Conservation (phyloP, 2,797 vertebrate species). For the Sebastes kiyomatsui region DNA sequence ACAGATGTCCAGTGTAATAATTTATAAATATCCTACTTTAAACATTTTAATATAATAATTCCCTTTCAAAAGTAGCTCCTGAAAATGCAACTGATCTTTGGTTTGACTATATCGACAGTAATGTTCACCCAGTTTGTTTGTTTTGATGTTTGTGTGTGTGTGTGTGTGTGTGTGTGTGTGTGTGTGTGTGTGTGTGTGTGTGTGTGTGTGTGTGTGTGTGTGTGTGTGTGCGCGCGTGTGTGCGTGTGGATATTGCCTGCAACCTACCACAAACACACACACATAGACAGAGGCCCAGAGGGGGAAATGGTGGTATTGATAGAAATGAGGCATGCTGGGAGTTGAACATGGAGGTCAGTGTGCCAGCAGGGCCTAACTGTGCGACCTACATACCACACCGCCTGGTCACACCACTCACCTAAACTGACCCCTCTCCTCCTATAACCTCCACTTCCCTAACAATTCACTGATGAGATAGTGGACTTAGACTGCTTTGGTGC, state of each 20-base stretch:
- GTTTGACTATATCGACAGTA: neutral
- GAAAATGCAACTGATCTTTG: neutral
- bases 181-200: too few species aligned
- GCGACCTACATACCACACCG: slow-evolving; percentile 36
- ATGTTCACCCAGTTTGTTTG: slow-evolving; percentile 11
- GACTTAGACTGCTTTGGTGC: neutral
- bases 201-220: neutral
- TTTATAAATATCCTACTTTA: neutral
- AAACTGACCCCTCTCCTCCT: neutral
- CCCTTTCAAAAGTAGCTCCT: neutral
- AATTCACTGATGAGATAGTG: neutral
- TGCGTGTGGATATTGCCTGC: neutral
- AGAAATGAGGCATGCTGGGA: slow-evolving; percentile 49
- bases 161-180: neutral
- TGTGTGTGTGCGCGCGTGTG: neutral
- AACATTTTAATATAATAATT: neutral
- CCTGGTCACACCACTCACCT: slow-evolving; percentile 20
- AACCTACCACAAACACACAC: neutral
- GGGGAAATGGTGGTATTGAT: slow-evolving; percentile 34
- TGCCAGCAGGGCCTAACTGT: slow-evolving; percentile 37
- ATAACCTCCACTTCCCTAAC: fast-evolving
- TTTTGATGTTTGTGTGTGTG: neutral
- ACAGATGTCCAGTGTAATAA: neutral
- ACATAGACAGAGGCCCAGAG: neutral
- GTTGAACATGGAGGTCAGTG: slow-evolving; percentile 44